Evolutionary conservation across 2,888 invertebrate genomes (phyloP).

Genomic region (Campopleginae sp.): DNA sequence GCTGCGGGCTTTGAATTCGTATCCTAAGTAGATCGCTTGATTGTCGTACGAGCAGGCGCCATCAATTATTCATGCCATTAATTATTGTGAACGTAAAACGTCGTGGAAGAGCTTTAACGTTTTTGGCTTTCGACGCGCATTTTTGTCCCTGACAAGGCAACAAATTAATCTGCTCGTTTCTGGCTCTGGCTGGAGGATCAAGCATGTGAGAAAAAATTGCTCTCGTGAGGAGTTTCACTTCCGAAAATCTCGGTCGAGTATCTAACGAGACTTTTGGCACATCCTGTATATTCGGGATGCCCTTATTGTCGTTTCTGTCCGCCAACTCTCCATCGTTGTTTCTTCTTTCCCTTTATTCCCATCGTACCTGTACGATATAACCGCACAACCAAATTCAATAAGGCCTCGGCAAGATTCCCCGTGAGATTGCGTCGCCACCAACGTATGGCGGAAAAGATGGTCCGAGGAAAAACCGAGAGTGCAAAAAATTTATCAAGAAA

Average conservation of each 20-base stretch:
- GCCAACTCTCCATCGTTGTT: constrained; percentile 26
- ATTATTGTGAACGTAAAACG: not conserved
- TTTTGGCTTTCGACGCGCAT: not conserved
- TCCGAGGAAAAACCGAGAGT: not conserved
- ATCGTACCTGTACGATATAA: constrained; percentile 69
- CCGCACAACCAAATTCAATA: constrained; percentile 72
- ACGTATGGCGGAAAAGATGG: constrained; percentile 3
- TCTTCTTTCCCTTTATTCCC: constrained; percentile 38
- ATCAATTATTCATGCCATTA: not conserved
- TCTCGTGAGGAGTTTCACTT: not conserved
- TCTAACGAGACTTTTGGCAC: not conserved
- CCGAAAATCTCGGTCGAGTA: not conserved
- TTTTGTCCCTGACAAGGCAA: not conserved
- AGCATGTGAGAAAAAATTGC: not conserved
- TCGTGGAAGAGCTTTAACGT: not conserved
- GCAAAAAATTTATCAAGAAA: constrained; percentile 50
- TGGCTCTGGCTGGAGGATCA: not conserved
- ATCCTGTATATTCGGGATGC: constrained; percentile 4
- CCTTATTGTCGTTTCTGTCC: constrained; percentile 19
- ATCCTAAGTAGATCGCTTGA: not conserved
- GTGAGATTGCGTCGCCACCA: constrained; percentile 63
- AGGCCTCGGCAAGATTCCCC: constrained; percentile 69
- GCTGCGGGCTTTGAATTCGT: not conserved
- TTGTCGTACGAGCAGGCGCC: not conserved
- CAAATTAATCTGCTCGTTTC: not conserved